phyloP scores from a whole-genome alignment of 2,888 invertebrate species.

The Drosophila lutescens region DNA sequence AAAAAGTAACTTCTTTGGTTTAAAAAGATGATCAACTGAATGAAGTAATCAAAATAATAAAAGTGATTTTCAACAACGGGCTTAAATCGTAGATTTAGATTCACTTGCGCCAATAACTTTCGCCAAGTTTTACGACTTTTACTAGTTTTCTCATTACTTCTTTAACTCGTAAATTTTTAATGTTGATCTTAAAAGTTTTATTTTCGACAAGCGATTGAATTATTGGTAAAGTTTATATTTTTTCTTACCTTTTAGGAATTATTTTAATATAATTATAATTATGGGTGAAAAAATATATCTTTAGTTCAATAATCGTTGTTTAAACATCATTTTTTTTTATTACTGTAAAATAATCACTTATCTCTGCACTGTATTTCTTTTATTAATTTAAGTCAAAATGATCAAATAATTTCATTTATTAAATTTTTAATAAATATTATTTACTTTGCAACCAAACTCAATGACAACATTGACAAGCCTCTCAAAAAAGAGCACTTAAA shows the following conservation, averaged over 20 bases:
- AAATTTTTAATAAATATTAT: neutral
- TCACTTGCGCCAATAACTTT: neutral
- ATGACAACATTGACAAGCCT: neutral
- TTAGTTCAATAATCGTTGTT: too few relatives aligned
- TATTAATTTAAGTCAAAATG: too few relatives aligned
- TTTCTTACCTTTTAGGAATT: neutral
- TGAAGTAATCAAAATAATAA: neutral
- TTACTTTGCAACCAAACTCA: neutral
- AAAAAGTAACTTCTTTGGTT: neutral
- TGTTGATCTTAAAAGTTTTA: neutral
- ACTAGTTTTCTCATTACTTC: neutral
- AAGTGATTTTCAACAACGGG: neutral
- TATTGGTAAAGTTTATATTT: neutral
- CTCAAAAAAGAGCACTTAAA: conserved; percentile 10
- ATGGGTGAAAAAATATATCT: neutral
- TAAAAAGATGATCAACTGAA: neutral
- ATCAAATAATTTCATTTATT: too few relatives aligned
- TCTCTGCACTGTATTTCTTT: too few relatives aligned
- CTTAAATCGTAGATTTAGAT: neutral
- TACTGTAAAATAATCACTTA: too few relatives aligned
- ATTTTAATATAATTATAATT: too few relatives aligned
- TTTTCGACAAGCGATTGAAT: neutral
- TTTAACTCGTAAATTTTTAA: neutral
- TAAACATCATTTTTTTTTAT: too few relatives aligned
- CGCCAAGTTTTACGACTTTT: neutral